Conservation (phyloP, 1,140 invertebrate species). For the Chironomus tepperi region DNA sequence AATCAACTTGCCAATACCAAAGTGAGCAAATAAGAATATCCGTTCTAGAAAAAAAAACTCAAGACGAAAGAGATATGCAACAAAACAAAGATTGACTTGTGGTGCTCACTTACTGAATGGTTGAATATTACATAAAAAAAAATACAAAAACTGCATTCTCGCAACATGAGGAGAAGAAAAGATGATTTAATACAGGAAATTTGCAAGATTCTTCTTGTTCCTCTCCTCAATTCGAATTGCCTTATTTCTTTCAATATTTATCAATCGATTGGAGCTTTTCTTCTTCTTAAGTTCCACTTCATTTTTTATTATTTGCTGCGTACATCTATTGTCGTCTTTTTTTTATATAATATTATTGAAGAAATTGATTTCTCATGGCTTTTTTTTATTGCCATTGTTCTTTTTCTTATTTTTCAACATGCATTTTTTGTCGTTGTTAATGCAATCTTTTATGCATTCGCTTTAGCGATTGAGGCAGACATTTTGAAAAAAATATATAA, state of each 20-base stretch:
- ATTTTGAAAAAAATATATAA: neutral
- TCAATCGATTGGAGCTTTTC: neutral
- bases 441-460: neutral
- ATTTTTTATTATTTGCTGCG: neutral
- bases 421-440: neutral
- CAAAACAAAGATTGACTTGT: neutral
- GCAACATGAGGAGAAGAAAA: conserved; percentile 6
- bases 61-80: neutral
- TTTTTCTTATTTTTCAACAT: no score
- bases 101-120: conserved; percentile 11
- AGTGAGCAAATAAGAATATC: no score
- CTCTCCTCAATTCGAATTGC: neutral
- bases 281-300: neutral
- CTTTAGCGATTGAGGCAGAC: neutral
- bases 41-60: neutral
- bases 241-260: neutral
- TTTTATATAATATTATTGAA: no score
- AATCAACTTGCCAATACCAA: no score
- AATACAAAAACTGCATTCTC: neutral
- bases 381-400: neutral
- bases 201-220: conserved; percentile 1
- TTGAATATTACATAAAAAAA: conserved; percentile 8
- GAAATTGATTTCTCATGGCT: neutral
- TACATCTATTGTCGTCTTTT: neutral
- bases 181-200: conserved; percentile 14